These are phyloP conservation scores for Clarias batrachus DNA, from an alignment of 2,113 vertebrate genomes.

Conservation along the genomic window DNA sequence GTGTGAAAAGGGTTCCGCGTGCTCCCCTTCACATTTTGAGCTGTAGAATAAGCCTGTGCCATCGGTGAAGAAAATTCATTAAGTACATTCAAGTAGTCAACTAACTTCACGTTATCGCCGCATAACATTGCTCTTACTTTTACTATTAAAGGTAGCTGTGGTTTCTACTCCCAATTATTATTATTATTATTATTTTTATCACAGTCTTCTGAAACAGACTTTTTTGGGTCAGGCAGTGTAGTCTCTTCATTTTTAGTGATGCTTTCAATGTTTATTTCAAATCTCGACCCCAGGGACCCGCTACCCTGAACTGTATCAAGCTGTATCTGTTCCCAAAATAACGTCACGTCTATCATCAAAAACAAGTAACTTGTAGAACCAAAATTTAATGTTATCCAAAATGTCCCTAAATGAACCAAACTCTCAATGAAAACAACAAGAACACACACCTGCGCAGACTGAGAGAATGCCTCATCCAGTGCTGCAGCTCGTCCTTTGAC, in stretches of 20 bases:
- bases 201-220: too few species aligned
- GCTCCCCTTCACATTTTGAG: too few species aligned
- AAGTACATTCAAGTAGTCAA: too few species aligned
- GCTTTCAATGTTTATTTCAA: background rate
- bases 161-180: too few species aligned
- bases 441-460: constrained; percentile 86
- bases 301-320: background rate
- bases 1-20: too few species aligned
- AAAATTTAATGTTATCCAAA: background rate
- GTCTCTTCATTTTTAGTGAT: background rate
- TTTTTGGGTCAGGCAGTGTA: background rate
- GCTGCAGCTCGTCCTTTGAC: constrained; percentile 84
- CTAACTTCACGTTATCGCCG: too few species aligned
- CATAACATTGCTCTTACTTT: too few species aligned
- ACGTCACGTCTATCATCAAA: background rate
- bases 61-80: too few species aligned
- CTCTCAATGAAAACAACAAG: background rate
- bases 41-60: too few species aligned
- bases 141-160: too few species aligned
- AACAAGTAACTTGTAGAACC: too few species aligned
- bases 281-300: background rate
- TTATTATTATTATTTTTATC: too few species aligned
- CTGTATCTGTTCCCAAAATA: background rate
- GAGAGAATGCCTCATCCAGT: constrained; percentile 89
- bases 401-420: background rate